Base-by-base conservation (phyloP, 2,113 vertebrate species). In the Lanius collurio region DNA sequence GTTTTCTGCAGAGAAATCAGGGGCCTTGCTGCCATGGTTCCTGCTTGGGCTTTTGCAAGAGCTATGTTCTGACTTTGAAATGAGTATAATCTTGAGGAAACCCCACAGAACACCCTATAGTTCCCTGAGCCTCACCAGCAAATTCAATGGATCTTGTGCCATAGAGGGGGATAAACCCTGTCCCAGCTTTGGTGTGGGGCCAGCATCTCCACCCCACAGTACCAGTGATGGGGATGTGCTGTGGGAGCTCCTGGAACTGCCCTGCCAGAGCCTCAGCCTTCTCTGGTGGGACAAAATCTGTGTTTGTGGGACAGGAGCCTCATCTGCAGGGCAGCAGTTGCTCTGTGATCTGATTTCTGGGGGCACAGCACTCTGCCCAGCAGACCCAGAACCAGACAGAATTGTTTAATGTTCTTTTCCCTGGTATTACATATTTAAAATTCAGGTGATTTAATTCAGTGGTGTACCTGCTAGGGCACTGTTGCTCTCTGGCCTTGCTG, bases 261-360 rank as follows among this genome's bases (percentile, higher is more conserved):
- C 21, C 30, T 9, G 15, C 35, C 35, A 3, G 15, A 60, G 31
- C 63, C 50, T 47, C 26, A 4, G 49, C 55, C 53, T 27, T 4
- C 39, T 15, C 18, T 9, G 49, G 10, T 7, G 1, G n/a, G 20
- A 17, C 26, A 30, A 12, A 24, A 47, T 22, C 23, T 7, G 11
- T 1, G 44, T 26, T 37, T 49, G 50, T 7, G 52, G 74, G 69
- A 9, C 39, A 18, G 31, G 37, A 86, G 52, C 63, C 55, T 59
- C 14, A 2, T 2, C 46, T 83, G 21, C 62, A 19, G 35, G 3
- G 15, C 50, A 4, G 53, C 33, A 42, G 33, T 53, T 70, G n/a
- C 37, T 3, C 50, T 8, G 0, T 2, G 55, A 1, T 23, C 62
- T 56, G 28, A 4, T 42, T 41, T 23, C 5, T 2, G 3, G 10